Conservation (phyloP, 1,140 invertebrate genomes). For the Caenorhabditis remanei region DNA sequence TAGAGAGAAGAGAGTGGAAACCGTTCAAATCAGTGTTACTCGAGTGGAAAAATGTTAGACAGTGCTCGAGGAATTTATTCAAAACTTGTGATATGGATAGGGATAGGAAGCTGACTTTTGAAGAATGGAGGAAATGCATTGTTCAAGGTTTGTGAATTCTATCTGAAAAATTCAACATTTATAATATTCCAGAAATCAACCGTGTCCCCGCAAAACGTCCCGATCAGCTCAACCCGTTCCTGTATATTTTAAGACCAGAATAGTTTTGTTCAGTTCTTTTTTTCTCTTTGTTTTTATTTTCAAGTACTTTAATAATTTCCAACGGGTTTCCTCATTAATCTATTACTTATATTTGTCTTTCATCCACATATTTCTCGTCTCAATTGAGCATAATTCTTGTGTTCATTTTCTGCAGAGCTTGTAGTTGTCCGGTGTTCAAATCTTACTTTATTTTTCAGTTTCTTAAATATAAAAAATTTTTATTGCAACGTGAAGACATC, state of each 20-base stretch:
- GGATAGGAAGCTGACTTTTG: constrained; percentile 42
- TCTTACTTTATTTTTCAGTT: not conserved
- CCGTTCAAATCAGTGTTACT: constrained; percentile 55
- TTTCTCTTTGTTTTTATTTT: not conserved
- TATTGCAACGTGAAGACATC: not conserved
- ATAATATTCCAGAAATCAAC: constrained; percentile 60
- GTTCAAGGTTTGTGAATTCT: constrained; percentile 29
- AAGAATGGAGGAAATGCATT: constrained; percentile 61
- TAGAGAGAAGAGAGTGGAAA: constrained; percentile 62
- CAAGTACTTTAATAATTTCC: constrained; percentile 13
- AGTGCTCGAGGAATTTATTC: constrained; percentile 59
- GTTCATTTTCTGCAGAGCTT: constrained; percentile 19
- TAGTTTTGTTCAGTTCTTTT: not conserved
- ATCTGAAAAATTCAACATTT: not conserved
- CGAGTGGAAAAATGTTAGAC: constrained; percentile 58
- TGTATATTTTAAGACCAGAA: constrained; percentile 59
- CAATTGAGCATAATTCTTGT: constrained; percentile 38
- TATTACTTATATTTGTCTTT: constrained; percentile 27
- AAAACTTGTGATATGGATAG: constrained; percentile 62
- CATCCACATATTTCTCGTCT: constrained; percentile 18
- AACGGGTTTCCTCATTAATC: not conserved
- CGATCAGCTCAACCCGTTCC: constrained; percentile 60
- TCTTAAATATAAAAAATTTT: not conserved
- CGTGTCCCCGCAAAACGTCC: constrained; percentile 60
- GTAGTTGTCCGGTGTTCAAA: constrained; percentile 53